Conservation (phyloP, 2,113 vertebrate genomes). For the Hypanus sabinus region DNA sequence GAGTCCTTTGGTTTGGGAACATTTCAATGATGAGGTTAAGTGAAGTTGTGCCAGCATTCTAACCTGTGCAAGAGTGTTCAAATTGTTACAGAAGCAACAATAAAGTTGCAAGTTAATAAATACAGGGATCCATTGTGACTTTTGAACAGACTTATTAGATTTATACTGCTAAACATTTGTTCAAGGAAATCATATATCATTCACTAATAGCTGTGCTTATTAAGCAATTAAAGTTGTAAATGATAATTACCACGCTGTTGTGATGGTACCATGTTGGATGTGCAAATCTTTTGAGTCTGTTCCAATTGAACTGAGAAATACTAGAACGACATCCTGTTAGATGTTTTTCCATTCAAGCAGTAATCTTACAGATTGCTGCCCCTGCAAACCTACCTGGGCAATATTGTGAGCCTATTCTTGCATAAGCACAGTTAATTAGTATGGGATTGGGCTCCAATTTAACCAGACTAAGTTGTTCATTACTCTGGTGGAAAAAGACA, state of each 20-base stretch:
- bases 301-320: not conserved
- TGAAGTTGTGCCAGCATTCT: too few relatives aligned
- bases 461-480: not conserved
- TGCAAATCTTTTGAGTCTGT: not conserved
- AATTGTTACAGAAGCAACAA: too few relatives aligned
- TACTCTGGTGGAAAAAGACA: too few relatives aligned
- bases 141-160: constrained; percentile 1
- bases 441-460: not conserved
- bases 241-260: not conserved
- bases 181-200: not conserved
- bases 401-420: not conserved
- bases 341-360: not conserved
- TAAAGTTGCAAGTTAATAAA: not conserved
- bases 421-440: not conserved
- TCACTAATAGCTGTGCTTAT: not conserved
- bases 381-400: not conserved
- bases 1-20: too few relatives aligned
- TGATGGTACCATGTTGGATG: not conserved
- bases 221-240: constrained; percentile 25
- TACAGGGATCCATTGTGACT: not conserved
- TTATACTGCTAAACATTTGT: not conserved
- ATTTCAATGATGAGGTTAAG: too few relatives aligned
- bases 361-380: not conserved
- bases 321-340: not conserved
- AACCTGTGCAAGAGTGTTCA: too few relatives aligned